phyloP scores from a whole-genome alignment of 2,113 vertebrate genomes.

The Spilogale gracilis region DNA sequence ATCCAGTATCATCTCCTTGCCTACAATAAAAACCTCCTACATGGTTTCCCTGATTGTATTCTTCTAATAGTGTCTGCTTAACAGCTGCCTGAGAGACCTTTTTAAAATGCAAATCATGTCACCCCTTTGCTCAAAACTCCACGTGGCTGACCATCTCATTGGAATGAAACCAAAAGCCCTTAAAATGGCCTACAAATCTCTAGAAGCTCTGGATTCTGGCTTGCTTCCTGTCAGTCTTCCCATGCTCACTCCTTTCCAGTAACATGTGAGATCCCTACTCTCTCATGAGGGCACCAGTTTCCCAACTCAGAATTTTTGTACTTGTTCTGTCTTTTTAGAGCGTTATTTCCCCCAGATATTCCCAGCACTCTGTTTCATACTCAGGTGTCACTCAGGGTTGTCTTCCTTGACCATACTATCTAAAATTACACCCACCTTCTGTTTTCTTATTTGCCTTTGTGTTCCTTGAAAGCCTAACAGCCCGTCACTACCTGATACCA shows the following conservation, averaged over 20 bases:
- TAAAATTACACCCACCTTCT: background rate
- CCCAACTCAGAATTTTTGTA: background rate
- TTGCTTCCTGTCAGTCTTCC: background rate
- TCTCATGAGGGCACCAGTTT: background rate
- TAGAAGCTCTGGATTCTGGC: background rate
- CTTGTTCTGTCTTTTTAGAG: background rate
- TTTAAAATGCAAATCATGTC: background rate
- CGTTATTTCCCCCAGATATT: background rate
- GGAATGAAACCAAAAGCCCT: constrained; percentile 7
- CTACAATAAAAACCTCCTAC: background rate
- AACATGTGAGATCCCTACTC: background rate
- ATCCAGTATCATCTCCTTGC: background rate
- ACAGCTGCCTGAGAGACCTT: constrained; percentile 31
- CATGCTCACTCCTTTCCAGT: background rate
- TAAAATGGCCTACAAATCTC: background rate
- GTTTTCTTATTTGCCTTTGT: background rate
- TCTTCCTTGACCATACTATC: background rate
- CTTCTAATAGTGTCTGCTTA: background rate
- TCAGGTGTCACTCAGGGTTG: background rate
- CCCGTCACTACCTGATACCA: background rate
- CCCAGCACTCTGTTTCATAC: background rate
- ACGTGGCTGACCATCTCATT: background rate
- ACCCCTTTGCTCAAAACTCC: background rate
- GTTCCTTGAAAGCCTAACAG: background rate
- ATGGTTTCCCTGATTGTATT: background rate